Evolutionary conservation across 1,140 invertebrate species (phyloP), one percentile per base, ranked within the genome.

Genomic region (Bombyx mandarina): DNA sequence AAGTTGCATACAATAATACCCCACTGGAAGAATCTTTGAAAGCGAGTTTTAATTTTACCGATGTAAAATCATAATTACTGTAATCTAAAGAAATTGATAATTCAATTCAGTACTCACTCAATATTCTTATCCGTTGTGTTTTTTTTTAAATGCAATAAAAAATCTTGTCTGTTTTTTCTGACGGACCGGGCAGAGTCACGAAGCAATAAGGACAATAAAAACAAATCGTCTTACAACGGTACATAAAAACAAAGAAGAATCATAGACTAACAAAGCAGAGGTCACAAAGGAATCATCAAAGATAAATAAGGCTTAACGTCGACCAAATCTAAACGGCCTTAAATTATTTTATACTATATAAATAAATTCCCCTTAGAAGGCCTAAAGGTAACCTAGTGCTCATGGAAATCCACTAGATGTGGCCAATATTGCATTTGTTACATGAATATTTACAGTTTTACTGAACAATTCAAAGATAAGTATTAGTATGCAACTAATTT

Each of bases 161-260:
- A 46, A 3, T 46, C 2, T 46, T 46, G 6, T 9, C 45, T 46
- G n/a, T 46, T 4, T 8, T 35, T 35, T 35, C 26, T 35, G 4
- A 35, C 2, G 2, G 4, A 35, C 26, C 26, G 26, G 26, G 26
- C 26, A 35, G 26, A 35, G 2, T 35, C 4, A 35, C 26, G 4
- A 35, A 35, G 4, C 4, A 51, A 51, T 35, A 51, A 26, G 18
- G 35, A 50, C 48, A 12, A 18, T 50, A 54, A 54, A 54, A 54
- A 44, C 43, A 44, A 45, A 53, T 18, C 44, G 12, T 44, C 52
- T 18, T 51, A 51, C 22, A 26, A 51, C 49, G 42, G 49, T 51
- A 45, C 52, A 54, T 54, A 54, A 54, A 54, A 54, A 54, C 43
- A 54, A 54, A 54, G 52, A 45, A 54, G 6, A 44, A 54, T 45